Evolutionary conservation across 2,113 vertebrate genomes (phyloP).

Genomic region (Romanogobio albipinnatus): DNA sequence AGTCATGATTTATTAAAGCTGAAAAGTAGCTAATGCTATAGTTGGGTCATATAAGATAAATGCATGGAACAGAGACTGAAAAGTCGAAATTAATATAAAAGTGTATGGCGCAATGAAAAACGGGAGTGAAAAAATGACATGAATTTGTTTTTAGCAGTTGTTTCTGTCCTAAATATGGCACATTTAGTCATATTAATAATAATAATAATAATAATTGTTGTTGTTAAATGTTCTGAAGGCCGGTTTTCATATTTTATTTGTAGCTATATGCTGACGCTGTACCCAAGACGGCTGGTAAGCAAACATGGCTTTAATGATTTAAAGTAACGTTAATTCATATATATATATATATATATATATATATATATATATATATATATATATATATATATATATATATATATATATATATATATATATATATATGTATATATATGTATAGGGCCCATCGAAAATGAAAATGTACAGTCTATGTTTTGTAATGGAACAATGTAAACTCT

Average conservation of each 20-base stretch:
- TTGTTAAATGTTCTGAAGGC: neutral
- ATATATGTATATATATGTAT: too few species aligned
- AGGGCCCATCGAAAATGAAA: neutral
- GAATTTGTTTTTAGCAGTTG: neutral
- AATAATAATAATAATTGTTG: neutral
- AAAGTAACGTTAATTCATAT: neutral
- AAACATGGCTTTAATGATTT: neutral
- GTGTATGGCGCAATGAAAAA: neutral
- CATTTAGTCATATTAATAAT: neutral
- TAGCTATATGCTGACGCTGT: conserved; percentile 89
- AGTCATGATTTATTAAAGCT: neutral
- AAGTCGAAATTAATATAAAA: neutral
- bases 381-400: neutral
- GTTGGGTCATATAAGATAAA: neutral
- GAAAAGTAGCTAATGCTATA: neutral
- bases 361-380: neutral
- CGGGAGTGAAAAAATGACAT: neutral
- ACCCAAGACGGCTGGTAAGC: conserved; percentile 91
- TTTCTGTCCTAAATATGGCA: neutral
- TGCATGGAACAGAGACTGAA: neutral
- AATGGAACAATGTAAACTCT: neutral
- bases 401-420: neutral
- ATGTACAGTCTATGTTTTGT: too few species aligned
- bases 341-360: neutral
- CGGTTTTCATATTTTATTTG: conserved; percentile 39